Percentiles rank a stretch among this genome's conserved stretches.
Evolutionary conservation across 2,888 invertebrate genomes (phyloP).

Genomic region (Drosophila limbata): DNA sequence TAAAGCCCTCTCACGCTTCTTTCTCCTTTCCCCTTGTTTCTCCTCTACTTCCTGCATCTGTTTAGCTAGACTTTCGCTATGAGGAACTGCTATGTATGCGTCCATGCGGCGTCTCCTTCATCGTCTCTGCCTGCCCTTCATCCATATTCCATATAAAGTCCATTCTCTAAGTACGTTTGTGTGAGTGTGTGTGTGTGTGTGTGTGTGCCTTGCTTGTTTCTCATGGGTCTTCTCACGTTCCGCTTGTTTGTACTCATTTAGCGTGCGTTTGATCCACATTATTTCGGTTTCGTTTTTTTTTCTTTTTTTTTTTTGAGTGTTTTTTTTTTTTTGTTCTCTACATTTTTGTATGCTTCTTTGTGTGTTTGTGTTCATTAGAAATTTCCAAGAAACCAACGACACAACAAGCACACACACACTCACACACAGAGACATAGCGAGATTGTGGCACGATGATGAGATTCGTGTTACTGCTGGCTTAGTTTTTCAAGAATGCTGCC

Average conservation of each 20-base stretch:
- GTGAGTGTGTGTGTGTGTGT: conserved; percentile 24
- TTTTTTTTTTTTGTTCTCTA: conserved; percentile 53
- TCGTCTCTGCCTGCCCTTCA: conserved; percentile 1
- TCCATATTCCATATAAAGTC: conserved; percentile 24
- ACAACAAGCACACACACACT: conserved; percentile 52
- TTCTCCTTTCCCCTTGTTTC: neutral
- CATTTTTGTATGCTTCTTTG: conserved; percentile 76
- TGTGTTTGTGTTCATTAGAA: conserved; percentile 79
- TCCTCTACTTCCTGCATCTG: neutral
- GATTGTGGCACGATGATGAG: conserved; percentile 33
- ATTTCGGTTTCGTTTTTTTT: conserved; percentile 61
- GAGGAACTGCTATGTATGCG: neutral
- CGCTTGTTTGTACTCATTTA: conserved; percentile 69
- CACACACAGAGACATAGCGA: conserved; percentile 13
- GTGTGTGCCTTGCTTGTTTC: conserved; percentile 57
- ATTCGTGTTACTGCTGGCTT: conserved; percentile 79
- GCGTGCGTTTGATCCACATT: conserved; percentile 69
- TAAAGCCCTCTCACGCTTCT: neutral
- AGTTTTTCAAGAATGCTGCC: conserved; percentile 65
- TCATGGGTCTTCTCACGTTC: conserved; percentile 69
- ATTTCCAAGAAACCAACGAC: conserved; percentile 75
- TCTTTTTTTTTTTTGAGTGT: conserved; percentile 18
- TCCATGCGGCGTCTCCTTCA: conserved; percentile 24
- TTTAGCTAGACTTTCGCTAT: neutral
- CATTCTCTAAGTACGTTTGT: conserved; percentile 7